phyloP scores from a whole-genome alignment of 2,797 vertebrate genomes.

The Mionectes olivaceus region DNA sequence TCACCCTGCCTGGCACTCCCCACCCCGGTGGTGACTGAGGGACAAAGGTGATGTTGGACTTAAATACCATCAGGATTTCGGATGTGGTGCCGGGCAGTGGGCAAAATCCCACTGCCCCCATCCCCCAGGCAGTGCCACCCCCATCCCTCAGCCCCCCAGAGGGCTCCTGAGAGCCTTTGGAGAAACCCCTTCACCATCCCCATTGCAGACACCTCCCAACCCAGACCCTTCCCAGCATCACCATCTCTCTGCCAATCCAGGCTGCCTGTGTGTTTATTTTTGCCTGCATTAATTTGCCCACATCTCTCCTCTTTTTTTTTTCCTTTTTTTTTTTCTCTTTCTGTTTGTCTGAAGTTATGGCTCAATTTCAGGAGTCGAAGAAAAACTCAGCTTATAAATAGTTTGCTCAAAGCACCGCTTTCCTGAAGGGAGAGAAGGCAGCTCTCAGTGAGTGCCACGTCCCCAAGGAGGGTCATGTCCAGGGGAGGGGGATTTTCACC shows the following conservation, averaged over 20 bases:
- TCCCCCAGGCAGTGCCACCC: rapidly evolving
- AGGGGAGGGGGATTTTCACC: not conserved
- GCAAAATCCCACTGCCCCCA: rapidly evolving
- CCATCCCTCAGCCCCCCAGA: rapidly evolving
- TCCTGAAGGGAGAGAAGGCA: not conserved
- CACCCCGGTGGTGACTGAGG: not conserved
- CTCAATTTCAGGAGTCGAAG: not conserved
- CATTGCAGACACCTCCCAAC: not conserved
- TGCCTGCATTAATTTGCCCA: not conserved
- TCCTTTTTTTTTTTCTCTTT: too few species aligned
- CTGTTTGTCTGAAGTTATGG: not conserved
- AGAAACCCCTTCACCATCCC: not conserved
- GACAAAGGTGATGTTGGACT: not conserved
- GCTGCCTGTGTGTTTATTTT: not conserved
- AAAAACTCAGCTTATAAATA: slow-evolving; percentile 10
- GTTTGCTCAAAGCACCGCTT: not conserved
- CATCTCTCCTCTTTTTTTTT: not conserved
- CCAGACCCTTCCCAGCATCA: not conserved
- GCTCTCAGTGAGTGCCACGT: not conserved
- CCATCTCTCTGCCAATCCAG: not conserved
- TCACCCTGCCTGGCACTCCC: not conserved
- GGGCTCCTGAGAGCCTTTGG: not conserved
- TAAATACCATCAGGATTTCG: not conserved
- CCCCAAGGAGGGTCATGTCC: not conserved
- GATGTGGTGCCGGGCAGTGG: rapidly evolving